phyloP scores from a whole-genome alignment of 2,888 invertebrate genomes.

The Clostera curtula region DNA sequence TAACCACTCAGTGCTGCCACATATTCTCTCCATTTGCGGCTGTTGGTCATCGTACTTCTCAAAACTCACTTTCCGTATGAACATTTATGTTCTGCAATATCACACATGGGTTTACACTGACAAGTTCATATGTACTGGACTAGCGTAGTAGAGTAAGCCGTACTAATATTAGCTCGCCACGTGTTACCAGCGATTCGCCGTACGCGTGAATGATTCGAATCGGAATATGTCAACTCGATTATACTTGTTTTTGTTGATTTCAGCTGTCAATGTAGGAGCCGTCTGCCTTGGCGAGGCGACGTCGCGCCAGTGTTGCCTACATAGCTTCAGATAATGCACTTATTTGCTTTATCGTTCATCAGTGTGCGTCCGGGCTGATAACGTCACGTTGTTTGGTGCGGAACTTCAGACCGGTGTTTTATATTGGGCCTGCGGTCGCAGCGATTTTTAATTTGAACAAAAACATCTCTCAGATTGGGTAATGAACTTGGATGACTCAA shows the following conservation, averaged over 20 bases:
- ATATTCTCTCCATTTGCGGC: conserved; percentile 67
- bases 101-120: conserved; percentile 40
- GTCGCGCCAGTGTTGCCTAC: conserved; percentile 31
- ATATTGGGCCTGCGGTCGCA: conserved; percentile 3
- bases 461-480: too few species aligned
- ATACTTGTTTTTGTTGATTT: conserved; percentile 56
- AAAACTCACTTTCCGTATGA: conserved; percentile 45
- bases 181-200: conserved; percentile 57
- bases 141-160: conserved; percentile 33
- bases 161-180: conserved; percentile 62
- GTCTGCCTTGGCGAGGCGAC: conserved; percentile 37
- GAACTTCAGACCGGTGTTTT: conserved; percentile 21
- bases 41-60: conserved; percentile 53
- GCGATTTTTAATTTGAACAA: conserved; percentile 4
- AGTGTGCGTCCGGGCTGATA: conserved; percentile 44
- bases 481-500: too few species aligned
- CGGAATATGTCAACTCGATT: conserved; percentile 33
- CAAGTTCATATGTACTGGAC: conserved; percentile 28
- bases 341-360: conserved; percentile 51
- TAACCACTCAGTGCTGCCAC: conserved; percentile 66
- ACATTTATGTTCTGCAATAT: conserved; percentile 56
- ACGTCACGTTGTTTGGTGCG: conserved; percentile 34
- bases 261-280: conserved; percentile 47
- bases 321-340: conserved; percentile 34
- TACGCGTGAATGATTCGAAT: conserved; percentile 55